Evolutionary conservation across 2,888 invertebrate genomes (phyloP).

Genomic region (Spialia ferax): DNA sequence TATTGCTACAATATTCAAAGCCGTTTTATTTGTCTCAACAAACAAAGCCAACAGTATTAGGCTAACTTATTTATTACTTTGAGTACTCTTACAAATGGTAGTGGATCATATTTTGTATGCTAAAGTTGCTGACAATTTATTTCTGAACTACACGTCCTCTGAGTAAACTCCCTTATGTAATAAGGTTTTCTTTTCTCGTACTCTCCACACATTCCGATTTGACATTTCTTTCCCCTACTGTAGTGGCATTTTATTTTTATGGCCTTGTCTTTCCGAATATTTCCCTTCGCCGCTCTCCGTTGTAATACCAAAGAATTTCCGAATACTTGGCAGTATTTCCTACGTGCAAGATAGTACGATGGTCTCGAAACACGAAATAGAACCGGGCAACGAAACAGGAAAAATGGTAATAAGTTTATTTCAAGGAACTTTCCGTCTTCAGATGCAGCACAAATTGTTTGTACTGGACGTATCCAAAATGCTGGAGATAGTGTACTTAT

Average conservation of each 20-base stretch:
- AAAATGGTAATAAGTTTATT: constrained; percentile 51
- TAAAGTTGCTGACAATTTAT: constrained; percentile 25
- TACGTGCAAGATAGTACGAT: constrained; percentile 49
- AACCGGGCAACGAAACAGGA: constrained; percentile 52
- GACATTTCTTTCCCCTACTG: constrained; percentile 65
- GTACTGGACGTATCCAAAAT: constrained; percentile 52
- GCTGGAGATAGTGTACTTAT: constrained; percentile 53
- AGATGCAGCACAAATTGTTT: constrained; percentile 43
- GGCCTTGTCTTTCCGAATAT: constrained; percentile 67
- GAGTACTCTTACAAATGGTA: not conserved
- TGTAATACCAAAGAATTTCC: constrained; percentile 63
- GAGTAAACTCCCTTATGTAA: constrained; percentile 43
- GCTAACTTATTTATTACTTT: not conserved
- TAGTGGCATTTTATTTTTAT: constrained; percentile 74
- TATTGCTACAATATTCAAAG: not conserved
- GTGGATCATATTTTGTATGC: constrained; percentile 8
- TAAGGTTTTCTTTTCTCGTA: constrained; percentile 52
- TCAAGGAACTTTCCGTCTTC: constrained; percentile 43
- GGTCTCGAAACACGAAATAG: constrained; percentile 51
- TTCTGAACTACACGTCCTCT: constrained; percentile 18
- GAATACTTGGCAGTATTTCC: constrained; percentile 62
- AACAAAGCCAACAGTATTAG: too few relatives aligned
- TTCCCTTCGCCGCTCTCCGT: constrained; percentile 57
- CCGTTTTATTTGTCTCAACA: not conserved
- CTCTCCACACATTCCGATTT: constrained; percentile 64